Conservation (phyloP, 2,113 vertebrate genomes). For the Saguinus midas region DNA sequence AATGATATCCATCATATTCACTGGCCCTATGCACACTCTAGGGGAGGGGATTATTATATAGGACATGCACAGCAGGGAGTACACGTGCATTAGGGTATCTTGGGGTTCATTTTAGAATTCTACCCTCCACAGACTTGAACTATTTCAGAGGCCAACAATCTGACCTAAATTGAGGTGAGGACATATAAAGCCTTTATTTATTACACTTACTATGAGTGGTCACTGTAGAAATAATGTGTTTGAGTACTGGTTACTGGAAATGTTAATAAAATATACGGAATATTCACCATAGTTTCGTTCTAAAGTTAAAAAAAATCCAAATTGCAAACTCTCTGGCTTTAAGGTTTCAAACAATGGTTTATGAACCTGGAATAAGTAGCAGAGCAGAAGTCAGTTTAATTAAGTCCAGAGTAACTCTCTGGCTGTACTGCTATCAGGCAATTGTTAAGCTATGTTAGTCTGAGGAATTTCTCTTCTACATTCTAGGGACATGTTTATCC, state of each 20-base stretch:
- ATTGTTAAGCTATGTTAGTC: not conserved
- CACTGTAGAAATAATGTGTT: not conserved
- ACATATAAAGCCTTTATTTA: not conserved
- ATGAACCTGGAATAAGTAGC: not conserved
- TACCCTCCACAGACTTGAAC: not conserved
- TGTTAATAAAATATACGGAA: not conserved
- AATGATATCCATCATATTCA: not conserved
- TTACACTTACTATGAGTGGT: not conserved
- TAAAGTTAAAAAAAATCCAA: not conserved
- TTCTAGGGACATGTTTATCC: not conserved
- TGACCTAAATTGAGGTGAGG: not conserved
- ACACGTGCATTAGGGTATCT: not conserved
- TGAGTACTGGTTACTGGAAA: not conserved
- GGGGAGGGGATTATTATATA: not conserved
- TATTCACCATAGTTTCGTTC: not conserved
- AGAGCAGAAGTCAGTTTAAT: not conserved
- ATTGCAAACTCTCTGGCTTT: not conserved
- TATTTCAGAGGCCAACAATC: not conserved
- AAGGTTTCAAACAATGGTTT: not conserved
- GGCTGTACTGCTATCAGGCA: not conserved
- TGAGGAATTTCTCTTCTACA: not conserved
- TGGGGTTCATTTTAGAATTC: not conserved
- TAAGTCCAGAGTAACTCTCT: not conserved
- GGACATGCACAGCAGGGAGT: too few relatives aligned
- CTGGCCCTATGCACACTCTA: not conserved